Evolutionary conservation across 2,113 vertebrate genomes (phyloP), one percentile per base, ranked within the genome.

Genomic region (Parotia lawesii): DNA sequence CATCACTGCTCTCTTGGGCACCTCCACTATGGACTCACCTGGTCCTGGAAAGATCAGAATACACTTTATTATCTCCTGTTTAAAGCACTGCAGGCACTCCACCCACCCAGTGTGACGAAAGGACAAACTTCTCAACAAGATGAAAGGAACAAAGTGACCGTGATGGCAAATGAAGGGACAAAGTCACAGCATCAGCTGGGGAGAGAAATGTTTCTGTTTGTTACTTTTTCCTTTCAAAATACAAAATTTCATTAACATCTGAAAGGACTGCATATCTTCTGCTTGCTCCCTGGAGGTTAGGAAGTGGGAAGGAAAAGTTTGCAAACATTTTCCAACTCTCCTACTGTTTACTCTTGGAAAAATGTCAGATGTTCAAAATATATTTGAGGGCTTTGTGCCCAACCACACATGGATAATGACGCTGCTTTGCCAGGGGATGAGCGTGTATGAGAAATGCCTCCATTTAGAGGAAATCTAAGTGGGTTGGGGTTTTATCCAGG

Each of bases 391-490:
- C 2, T 77, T 27, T 44, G 88, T 81, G 69, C 76, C 51, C n/a
- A n/a, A 19, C 9, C 4, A 25, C 44, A 56, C 0, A 21, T 1
- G n/a, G 57, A 17, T n/a, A 72, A 90, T 45, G n/a, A 35, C 0
- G 8, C 48, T 75, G 77, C 67, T 82, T 7, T 73, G 54, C 60
- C 83, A 80, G 18, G 48, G 57, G 65, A 60, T 60, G 61, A 71
- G 37, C 4, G 15, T 23, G 8, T 6, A 8, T 3, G 50, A 89
- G 64, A 71, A 78, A 71, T 35, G 15, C 3, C 61, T 86, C 57
- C 6, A 24, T 33, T 62, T 5, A n/a, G 37, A 87, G 69, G 47
- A 69, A 65, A 69, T 11, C 0, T 6, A 48, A 77, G 15, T 47
- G 71, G 13, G 38, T 1, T 76, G 82, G 58, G 29, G 33, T 50